Evolutionary conservation across 2,113 vertebrate species (phyloP).

Genomic region (Hippocampus abdominalis): DNA sequence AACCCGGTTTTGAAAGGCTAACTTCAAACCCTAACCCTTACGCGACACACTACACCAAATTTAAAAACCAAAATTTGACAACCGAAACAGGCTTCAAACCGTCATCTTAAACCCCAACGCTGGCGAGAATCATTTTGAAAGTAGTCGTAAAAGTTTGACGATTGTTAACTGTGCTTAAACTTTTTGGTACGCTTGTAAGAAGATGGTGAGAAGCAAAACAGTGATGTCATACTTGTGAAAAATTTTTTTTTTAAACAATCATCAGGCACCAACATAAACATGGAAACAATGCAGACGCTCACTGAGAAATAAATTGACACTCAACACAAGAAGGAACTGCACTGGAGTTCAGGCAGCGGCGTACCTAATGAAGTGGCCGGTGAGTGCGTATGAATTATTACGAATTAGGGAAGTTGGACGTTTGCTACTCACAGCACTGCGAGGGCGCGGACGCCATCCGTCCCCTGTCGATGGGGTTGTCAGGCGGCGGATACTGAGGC

Average conservation of each 20-base stretch:
- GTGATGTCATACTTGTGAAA: neutral
- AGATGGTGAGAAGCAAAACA: neutral
- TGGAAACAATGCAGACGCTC: neutral
- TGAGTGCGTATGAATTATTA: neutral
- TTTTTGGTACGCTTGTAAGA: too few species aligned
- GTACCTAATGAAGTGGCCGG: neutral
- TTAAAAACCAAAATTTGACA: neutral
- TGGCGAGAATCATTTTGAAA: neutral
- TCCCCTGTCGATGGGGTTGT: slow-evolving; percentile 75
- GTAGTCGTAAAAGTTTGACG: neutral
- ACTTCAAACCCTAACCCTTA: neutral
- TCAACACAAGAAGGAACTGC: neutral
- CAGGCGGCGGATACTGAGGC: slow-evolving; percentile 75
- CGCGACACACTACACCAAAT: neutral
- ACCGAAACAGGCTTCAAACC: neutral
- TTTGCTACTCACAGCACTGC: slow-evolving; percentile 91
- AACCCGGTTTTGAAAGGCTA: neutral
- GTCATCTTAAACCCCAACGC: neutral
- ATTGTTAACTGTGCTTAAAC: neutral
- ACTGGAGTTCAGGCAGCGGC: neutral
- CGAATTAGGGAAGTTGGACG: neutral
- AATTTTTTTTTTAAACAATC: too few species aligned
- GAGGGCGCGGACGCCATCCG: slow-evolving; percentile 78
- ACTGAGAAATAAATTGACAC: neutral
- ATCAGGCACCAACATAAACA: neutral